These are phyloP conservation scores for Phthorimaea operculella DNA, from an alignment of 1,140 invertebrate species.

Conservation along the genomic window DNA sequence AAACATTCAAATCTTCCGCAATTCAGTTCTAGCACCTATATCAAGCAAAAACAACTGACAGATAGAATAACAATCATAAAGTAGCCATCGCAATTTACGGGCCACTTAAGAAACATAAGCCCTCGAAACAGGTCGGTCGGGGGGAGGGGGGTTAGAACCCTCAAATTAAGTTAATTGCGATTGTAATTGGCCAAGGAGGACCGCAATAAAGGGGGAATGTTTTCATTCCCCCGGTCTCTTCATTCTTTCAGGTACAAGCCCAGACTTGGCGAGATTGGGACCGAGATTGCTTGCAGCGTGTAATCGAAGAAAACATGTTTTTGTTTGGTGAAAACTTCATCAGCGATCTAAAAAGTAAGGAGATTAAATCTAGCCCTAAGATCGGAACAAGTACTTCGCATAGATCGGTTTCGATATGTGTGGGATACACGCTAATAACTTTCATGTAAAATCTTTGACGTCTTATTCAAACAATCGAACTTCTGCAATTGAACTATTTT, in stretches of 20 bases:
- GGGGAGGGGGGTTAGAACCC: slow-evolving; percentile 22
- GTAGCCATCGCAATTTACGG: slow-evolving; percentile 1
- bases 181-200: slow-evolving; percentile 33
- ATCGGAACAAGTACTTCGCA: neutral
- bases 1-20: too few species aligned
- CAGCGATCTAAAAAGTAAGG: too few species aligned
- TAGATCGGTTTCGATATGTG: neutral
- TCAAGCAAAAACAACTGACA: too few species aligned
- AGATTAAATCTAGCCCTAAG: slow-evolving; percentile 8
- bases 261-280: too few species aligned
- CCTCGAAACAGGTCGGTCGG: slow-evolving; percentile 15
- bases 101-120: slow-evolving; percentile 26
- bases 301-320: too few species aligned
- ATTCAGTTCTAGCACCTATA: too few species aligned
- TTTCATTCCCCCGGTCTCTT: slow-evolving; percentile 22
- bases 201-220: slow-evolving; percentile 45
- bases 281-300: too few species aligned
- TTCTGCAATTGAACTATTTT: slow-evolving; percentile 15
- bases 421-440: too few species aligned
- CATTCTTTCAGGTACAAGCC: neutral
- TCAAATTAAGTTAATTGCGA: slow-evolving; percentile 50
- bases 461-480: neutral
- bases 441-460: neutral
- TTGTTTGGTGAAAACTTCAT: too few species aligned
- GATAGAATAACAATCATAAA: slow-evolving; percentile 5